phyloP scores from a whole-genome alignment of 1,140 invertebrate species.

The Aphis craccivora region DNA sequence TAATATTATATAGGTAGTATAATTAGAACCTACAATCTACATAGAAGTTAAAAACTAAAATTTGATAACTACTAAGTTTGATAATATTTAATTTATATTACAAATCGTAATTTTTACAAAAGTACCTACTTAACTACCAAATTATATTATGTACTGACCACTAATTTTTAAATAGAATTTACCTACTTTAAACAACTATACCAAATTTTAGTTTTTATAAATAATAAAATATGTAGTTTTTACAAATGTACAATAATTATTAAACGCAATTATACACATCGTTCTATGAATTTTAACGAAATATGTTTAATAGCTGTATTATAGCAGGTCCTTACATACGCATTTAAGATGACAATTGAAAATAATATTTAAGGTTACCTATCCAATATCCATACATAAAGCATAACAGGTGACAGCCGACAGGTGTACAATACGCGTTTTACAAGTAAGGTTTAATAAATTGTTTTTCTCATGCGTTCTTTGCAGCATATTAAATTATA shows the following conservation, averaged over 20 bases:
- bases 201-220: not conserved
- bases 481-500: not conserved
- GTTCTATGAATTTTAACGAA: not conserved
- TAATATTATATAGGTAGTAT: too few species aligned
- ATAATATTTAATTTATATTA: not conserved
- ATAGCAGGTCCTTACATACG: not conserved
- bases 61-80: not conserved
- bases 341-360: not conserved
- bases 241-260: not conserved
- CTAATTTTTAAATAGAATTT: not conserved
- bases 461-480: not conserved
- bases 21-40: too few species aligned
- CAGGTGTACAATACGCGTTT: not conserved
- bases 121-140: not conserved
- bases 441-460: not conserved
- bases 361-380: not conserved
- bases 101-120: not conserved
- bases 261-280: not conserved
- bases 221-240: not conserved
- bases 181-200: not conserved
- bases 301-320: not conserved
- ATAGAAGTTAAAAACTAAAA: not conserved
- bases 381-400: not conserved
- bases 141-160: not conserved
- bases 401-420: not conserved